These are phyloP conservation scores for Elgonia sp. DNA, from an alignment of 2,888 invertebrate genomes.

Conservation along the genomic window DNA sequence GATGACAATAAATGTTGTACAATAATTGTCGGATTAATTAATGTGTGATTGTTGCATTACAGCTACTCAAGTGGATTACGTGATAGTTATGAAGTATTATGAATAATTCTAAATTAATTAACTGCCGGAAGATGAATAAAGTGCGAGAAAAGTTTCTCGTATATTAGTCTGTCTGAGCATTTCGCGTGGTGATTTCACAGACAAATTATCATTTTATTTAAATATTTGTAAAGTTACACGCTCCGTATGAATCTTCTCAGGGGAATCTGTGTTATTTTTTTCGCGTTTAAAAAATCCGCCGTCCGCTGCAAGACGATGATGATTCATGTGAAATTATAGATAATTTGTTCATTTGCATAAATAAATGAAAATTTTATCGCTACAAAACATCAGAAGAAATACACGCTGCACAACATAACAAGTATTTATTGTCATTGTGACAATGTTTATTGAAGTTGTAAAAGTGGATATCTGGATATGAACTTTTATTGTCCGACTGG, in stretches of 20 bases:
- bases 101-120: slow-evolving; percentile 57
- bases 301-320: slow-evolving; percentile 4
- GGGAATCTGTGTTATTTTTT: neutral
- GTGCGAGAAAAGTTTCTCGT: slow-evolving; percentile 33
- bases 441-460: slow-evolving; percentile 53
- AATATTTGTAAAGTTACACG: neutral
- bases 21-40: slow-evolving; percentile 53
- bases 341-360: slow-evolving; percentile 66
- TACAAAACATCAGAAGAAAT: slow-evolving; percentile 42
- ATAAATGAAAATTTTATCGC: slow-evolving; percentile 66
- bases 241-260: neutral
- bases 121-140: slow-evolving; percentile 49
- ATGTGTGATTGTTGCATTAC: slow-evolving; percentile 41
- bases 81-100: slow-evolving; percentile 49
- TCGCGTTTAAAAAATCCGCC: neutral
- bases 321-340: slow-evolving; percentile 62
- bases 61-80: slow-evolving; percentile 35
- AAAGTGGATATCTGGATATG: slow-evolving; percentile 41
- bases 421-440: slow-evolving; percentile 44
- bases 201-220: neutral
- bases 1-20: slow-evolving; percentile 26
- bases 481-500: slow-evolving; percentile 43
- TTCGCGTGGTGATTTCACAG: neutral
- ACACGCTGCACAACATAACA: slow-evolving; percentile 35
- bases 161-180: neutral